Base-by-base conservation (phyloP, 23 tunicate genomes). In the Diplosoma virens region DNA sequence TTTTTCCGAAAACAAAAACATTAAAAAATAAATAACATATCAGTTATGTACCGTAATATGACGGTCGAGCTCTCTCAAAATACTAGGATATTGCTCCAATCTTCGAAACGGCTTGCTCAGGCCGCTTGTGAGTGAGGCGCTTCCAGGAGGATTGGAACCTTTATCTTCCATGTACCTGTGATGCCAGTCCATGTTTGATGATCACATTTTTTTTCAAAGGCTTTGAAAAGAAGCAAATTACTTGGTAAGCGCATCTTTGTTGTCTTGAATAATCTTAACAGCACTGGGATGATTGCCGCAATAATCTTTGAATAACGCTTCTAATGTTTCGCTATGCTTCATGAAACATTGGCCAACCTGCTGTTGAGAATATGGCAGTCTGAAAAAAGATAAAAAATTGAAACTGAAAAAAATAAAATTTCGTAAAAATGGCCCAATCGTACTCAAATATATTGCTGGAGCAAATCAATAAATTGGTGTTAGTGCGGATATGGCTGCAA, bases 271-370 rank as follows among this genome's bases (percentile, higher is more conserved):
- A 17, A 84, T 79, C 26, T 68, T 60, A 20, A 90, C 90, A 66
- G 90, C 97, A 33, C 81, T 32, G n/a, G 87, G 97, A 58, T 90
- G 97, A 75, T 90, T 90, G 47, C 75, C 78, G 33, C 86, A 90
- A 37, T 84, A 90, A 33, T 79, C 84, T 17, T 79, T 76, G 37
- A 68, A 90, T 56, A 90, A 47, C 14, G 76, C 29, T 2, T 79
- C 79, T 29, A 79, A 79, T 3, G 77, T 90, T 17, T 84, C 90
- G 32, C 86, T 60, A 55, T 76, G 35, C 60, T 84, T 84, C 80
- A 46, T 52, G 46, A 90, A 90, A 46, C 79, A 32, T 46, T 79
- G 82, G 1, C 97, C 97, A 67, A 79, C 79, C 25, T 84, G 77
- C 33, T 84, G 97, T 59, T 90, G 97, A 4, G 54, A 23, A 33